Evolutionary conservation across 2,113 vertebrate species (phyloP), one percentile per base, ranked within the genome.

Genomic region (Peromyscus maniculatus): DNA sequence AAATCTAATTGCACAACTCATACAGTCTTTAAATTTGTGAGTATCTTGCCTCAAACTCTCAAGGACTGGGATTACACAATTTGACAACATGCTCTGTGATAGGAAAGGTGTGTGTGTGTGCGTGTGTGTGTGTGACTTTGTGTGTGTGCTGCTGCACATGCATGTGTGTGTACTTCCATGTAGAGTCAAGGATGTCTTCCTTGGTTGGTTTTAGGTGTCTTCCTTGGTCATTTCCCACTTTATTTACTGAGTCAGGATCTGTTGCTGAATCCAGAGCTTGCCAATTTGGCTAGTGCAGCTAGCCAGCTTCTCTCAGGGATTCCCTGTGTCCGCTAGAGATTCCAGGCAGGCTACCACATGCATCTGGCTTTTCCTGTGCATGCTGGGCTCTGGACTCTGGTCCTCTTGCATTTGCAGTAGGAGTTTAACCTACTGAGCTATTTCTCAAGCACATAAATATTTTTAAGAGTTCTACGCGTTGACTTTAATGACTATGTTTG

Each of bases 371-470:
- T 83, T 62, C 8, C 55, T 62, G 12, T 64, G n/a, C 24, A 28
- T 64, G 24, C n/a, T 84, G 24, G 82, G 24, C 15, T 43, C 59
- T 66, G 82, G 24, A 64, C n/a, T 46, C n/a, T 43, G 11, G n/a
- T 26, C 82, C 24, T 43, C 7, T 17, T 31, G 4, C 13, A 10
- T 64, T 9, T 64, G 22, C 59, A 17, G 57, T 28, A 26, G 7
- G 59, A 31, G 24, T 7, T 64, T 64, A 64, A 84, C 15, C n/a
- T 12, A 31, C 24, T 26, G 55, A 16, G 13, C 59, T 28, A 64
- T 84, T 84, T 84, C 57, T 64, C n/a, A 28, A 84, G 15, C 36
- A 74, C 84, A 90, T 57, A 92, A 86, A 72, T 36, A 57, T 94
- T 93, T 88, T 64, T 64, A 78, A 94, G 49, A 91, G 26, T 55